Percentiles rank a stretch among this genome's conserved stretches.
Conservation (phyloP, 2,113 vertebrate species). For the Sinocyclocheilus anophthalmus region DNA sequence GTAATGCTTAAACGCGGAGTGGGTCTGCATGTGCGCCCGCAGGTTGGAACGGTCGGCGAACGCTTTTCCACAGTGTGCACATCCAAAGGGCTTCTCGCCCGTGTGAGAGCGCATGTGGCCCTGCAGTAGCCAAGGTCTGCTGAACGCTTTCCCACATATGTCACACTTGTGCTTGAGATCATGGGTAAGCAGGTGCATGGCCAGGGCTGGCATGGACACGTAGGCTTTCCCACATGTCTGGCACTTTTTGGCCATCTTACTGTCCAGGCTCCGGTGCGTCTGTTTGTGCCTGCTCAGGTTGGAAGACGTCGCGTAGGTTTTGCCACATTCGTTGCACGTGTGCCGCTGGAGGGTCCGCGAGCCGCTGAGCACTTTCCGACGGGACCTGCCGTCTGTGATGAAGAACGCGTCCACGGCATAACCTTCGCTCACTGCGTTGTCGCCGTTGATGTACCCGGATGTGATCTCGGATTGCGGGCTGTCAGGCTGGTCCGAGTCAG, state of each 20-base stretch:
- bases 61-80: constrained; percentile 92
- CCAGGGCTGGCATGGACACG: constrained; percentile 96
- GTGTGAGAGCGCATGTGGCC: constrained; percentile 95
- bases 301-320: constrained; percentile 90
- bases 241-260: constrained; percentile 92
- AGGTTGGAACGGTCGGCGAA: constrained; percentile 94
- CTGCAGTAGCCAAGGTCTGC: constrained; percentile 90
- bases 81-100: constrained; percentile 92
- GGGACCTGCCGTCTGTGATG: constrained; percentile 90
- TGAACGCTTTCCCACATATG: constrained; percentile 91
- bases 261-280: constrained; percentile 91
- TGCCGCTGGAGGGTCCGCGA: constrained; percentile 80
- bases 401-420: constrained; percentile 91
- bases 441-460: constrained; percentile 89
- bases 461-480: constrained; percentile 85
- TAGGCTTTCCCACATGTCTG: constrained; percentile 92
- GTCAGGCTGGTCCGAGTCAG: constrained; percentile 86
- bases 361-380: constrained; percentile 80
- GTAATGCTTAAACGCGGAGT: constrained; percentile 95
- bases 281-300: constrained; percentile 93
- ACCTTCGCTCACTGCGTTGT: constrained; percentile 87
- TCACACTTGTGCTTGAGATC: constrained; percentile 96
- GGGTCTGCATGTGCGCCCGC: constrained; percentile 95
- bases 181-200: constrained; percentile 94
- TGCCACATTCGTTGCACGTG: constrained; percentile 88